Evolutionary conservation across 2,797 vertebrate species (phyloP), one percentile per base, ranked within the genome.

Genomic region (Artibeus lituratus): DNA sequence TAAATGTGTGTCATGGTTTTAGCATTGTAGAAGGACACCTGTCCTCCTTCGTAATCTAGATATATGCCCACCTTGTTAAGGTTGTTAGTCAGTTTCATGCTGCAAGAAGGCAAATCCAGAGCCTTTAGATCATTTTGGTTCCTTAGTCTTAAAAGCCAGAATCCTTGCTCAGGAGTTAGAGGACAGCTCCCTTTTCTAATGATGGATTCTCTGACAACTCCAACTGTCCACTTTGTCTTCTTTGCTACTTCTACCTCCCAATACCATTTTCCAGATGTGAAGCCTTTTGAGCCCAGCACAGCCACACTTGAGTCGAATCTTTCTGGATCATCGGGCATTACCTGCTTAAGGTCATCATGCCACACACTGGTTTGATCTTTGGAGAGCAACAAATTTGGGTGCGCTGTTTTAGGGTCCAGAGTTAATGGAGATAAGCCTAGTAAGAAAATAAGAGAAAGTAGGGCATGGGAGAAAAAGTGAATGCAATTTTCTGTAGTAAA

Each of bases 381-480:
- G 73, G 98, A 98, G 37, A 98, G 90, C 44, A 90, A 94, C 84
- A 98, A 92, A 90, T 97, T 97, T 42, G 92, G 97, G 76, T 98
- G 97, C 9, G 98, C 98, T 72, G 98, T 98, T 95, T 97, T 98
- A 32, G 98, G 98, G 87, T 99, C 98, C 87, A 99, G 94, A 82
- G 98, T 98, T 97, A 99, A 87, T 9, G 96, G 81, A 87, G 94
- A 97, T 26, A 98, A 93, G 57, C 97, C 98, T 98, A 91, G 83
- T 32, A 35, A 82, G 62, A 90, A 92, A 95, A 95, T 15, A 92
- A 86, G 29, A 97, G 29, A 93, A 72, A 94, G 83, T 26, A 93
- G 51, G 90, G 12, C 39, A 69, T 72, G 37, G 37, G 53, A 86
- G 2, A 57, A 92, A 93, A 69, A 21, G n/a, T 95, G 42, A 94